Evolutionary conservation across 2,797 vertebrate genomes (phyloP), one percentile per base, ranked within the genome.

Genomic region (Hemitrygon akajei): DNA sequence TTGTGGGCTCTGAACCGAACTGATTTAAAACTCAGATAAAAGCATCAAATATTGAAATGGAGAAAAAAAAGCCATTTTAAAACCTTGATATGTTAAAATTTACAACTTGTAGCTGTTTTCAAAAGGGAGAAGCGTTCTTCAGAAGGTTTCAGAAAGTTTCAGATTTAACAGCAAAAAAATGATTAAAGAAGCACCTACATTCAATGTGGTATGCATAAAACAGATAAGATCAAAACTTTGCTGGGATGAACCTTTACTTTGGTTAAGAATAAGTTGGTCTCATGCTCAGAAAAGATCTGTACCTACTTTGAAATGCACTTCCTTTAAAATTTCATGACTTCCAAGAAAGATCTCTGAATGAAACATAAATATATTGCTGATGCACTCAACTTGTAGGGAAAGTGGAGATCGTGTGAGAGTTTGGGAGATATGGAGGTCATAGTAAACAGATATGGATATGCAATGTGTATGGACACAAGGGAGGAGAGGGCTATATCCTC

Each of bases 221-320:
- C n/a, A 66, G 86, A 89, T 89, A 89, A 66, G 86, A 89, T 89
- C 86, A 89, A 89, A 89, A 34, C 63, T 34, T 89, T 89, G 86
- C 86, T 37, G 63, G 86, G 86, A 89, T 66, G 60, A 63, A 89
- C 86, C 86, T 89, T 89, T 89, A 60, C 86, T 89, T 89, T 89
- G 86, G 86, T 89, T 89, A 89, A 66, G 37, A 37, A 30, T 63
- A 34, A 20, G 63, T 89, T 89, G n/a, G 37, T 89, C 63, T 89
- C 86, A 34, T 9, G n/a, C 63, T 89, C 60, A 37, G 16, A 30
- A 63, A 18, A 89, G 63, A 60, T 89, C 60, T 69, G 86, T 37
- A 89, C 86, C 66, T 34, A 89, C 86, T 89, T 89, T 89, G 60
- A 69, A 69, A 89, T 69, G 60, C 66, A 69, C 66, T 89, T 89